These are phyloP conservation scores for Tenthredo distinguenda DNA, from an alignment of 2,888 invertebrate genomes.

Conservation along the genomic window DNA sequence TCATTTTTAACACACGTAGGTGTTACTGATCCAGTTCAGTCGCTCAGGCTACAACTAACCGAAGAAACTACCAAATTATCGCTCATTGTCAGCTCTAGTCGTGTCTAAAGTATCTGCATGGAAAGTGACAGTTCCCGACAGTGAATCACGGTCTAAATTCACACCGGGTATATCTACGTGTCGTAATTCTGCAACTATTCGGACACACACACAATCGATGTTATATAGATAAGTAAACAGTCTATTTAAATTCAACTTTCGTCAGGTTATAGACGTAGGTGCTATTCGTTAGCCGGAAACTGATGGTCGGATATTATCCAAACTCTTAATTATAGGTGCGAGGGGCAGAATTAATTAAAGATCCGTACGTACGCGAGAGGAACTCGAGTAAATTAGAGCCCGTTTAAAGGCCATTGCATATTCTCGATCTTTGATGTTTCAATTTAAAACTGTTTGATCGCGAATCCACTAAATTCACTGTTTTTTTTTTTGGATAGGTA, in stretches of 20 bases:
- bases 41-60: neutral
- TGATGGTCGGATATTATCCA: neutral
- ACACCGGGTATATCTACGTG: neutral
- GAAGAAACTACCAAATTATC: neutral
- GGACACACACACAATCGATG: neutral
- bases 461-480: no score
- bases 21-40: neutral
- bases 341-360: neutral
- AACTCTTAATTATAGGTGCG: neutral
- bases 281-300: neutral
- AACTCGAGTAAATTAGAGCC: neutral
- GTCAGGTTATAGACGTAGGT: neutral
- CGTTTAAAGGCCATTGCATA: neutral
- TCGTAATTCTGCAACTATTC: neutral
- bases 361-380: neutral
- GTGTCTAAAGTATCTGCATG: neutral
- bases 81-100: neutral
- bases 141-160: slow-evolving; percentile 24
- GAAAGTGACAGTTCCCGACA: slow-evolving; percentile 7
- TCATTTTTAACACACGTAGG: neutral
- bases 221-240: neutral
- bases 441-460: no score
- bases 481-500: no score
- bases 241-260: neutral
- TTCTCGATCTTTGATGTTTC: neutral